Percentiles rank a stretch among this genome's conserved stretches.
phyloP scores from a whole-genome alignment of 2,113 vertebrate genomes.

The Ammodytes dubius region DNA sequence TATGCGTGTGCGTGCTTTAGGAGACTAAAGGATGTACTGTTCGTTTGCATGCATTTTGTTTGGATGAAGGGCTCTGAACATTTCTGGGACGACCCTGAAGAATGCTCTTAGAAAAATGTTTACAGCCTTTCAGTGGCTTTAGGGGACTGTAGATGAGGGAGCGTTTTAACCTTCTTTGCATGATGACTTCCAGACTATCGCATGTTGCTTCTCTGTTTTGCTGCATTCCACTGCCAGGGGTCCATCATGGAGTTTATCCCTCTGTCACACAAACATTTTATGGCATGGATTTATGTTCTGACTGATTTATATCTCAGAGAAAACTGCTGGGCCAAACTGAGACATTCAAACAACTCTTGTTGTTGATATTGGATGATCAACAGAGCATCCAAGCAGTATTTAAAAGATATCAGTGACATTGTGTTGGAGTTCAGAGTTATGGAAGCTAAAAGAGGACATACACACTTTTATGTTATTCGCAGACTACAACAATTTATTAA shows the following conservation, averaged over 20 bases:
- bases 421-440: not conserved
- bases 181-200: slow-evolving; percentile 76
- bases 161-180: slow-evolving; percentile 46
- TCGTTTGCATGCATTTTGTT: slow-evolving; percentile 10
- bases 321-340: slow-evolving; percentile 8
- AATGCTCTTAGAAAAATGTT: slow-evolving; percentile 58
- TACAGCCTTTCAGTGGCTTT: slow-evolving; percentile 60
- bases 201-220: slow-evolving; percentile 42
- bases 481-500: too few species aligned
- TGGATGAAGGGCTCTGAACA: slow-evolving; percentile 14
- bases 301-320: slow-evolving; percentile 49
- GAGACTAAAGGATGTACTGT: too few species aligned
- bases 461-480: not conserved
- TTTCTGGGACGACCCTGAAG: slow-evolving; percentile 44
- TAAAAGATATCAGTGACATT: not conserved
- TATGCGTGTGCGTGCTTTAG: slow-evolving; percentile 7
- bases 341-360: slow-evolving; percentile 19
- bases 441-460: not conserved
- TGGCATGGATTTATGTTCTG: slow-evolving; percentile 47
- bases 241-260: slow-evolving; percentile 45
- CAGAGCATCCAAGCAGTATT: not conserved
- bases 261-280: slow-evolving; percentile 57
- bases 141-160: slow-evolving; percentile 24
- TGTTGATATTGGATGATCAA: slow-evolving; percentile 7
- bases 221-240: slow-evolving; percentile 43